Evolutionary conservation across 2,888 invertebrate species (phyloP), one percentile per base, ranked within the genome.

Genomic region (Apodemia duryi): DNA sequence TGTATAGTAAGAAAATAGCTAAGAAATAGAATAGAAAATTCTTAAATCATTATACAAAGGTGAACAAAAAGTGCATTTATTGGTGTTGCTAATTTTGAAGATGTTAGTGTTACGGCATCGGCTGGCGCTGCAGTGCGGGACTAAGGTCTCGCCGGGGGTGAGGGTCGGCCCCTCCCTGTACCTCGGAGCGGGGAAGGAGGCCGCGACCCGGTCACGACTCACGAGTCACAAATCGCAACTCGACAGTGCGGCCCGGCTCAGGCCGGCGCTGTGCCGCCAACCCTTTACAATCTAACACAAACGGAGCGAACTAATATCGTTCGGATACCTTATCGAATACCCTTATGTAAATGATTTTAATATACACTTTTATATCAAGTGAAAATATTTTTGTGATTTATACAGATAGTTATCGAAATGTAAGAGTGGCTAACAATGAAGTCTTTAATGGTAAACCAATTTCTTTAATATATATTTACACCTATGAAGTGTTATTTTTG

Each of bases 231-330:
- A 74, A 72, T 73, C 74, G 73, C 71, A 72, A 72, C 73, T 71
- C 73, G 74, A 72, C 86, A 88, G 89, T 87, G 89, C 89, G 85
- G 89, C 84, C 88, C 89, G 88, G 89, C 89, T 85, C 84, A 82
- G 70, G 77, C 85, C 85, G 85, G 85, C 88, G 88, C 86, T 76
- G 85, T 85, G 85, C 86, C 73, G 76, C 73, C 71, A 57, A 65
- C 67, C 70, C 68, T 68, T 63, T 67, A 43, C 43, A 43, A 43
- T 43, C 43, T 43, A 66, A 67, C 63, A 65, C 65, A 65, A 41
- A 65, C 54, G 54, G 28, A 54, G 54, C 54, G 54, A 29, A 28
- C 52, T 52, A 54, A 54, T 54, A 54, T 54, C 54, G 28, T 54
- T 54, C 54, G 54, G 10, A 29, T 54, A 54, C 28, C 28, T 54